A percentile compares a stretch with the other conserved stretches of the same genome.
Evolutionary conservation across 92 coral and sea anemone genomes (phyloP).

Genomic region (Anthopleura xanthogrammica): DNA sequence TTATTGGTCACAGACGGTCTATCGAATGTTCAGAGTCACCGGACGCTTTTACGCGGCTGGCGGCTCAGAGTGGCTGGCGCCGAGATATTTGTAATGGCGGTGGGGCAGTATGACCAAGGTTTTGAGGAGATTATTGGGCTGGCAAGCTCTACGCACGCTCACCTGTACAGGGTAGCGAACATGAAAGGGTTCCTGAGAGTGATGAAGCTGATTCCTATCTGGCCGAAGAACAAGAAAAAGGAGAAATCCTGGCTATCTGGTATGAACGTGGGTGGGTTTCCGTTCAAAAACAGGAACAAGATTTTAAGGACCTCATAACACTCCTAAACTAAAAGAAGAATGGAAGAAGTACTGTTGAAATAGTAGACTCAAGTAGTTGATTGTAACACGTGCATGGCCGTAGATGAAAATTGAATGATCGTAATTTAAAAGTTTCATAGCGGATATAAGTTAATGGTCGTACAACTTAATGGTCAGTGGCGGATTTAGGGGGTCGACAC

Average conservation of each 20-base stretch:
- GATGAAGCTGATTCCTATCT: slow-evolving; percentile 33
- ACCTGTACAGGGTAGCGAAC: slow-evolving; percentile 46
- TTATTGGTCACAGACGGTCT: slow-evolving; percentile 48
- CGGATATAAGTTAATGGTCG: too few relatives aligned
- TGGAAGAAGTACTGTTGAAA: too few relatives aligned
- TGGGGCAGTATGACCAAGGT: slow-evolving; percentile 41
- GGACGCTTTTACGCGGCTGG: slow-evolving; percentile 41
- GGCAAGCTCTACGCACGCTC: slow-evolving; percentile 46
- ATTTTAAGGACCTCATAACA: too few relatives aligned
- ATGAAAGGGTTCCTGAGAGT: slow-evolving; percentile 33
- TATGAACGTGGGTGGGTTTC: background rate
- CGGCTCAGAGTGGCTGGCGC: slow-evolving; percentile 36
- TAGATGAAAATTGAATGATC: too few relatives aligned
- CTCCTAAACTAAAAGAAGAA: too few relatives aligned
- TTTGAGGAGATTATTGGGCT: slow-evolving; percentile 45
- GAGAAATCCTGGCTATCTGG: slow-evolving; percentile 18
- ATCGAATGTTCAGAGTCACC: slow-evolving; percentile 39
- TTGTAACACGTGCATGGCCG: too few relatives aligned
- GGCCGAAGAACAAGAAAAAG: background rate
- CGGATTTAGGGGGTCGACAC: too few relatives aligned
- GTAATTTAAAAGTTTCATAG: too few relatives aligned
- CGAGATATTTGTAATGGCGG: slow-evolving; percentile 51
- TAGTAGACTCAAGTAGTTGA: too few relatives aligned
- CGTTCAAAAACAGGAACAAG: too few relatives aligned
- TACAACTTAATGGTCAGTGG: too few relatives aligned